Evolutionary conservation across 2,113 vertebrate species (phyloP), one percentile per base, ranked within the genome.

Genomic region (Erpornis zantholeuca): DNA sequence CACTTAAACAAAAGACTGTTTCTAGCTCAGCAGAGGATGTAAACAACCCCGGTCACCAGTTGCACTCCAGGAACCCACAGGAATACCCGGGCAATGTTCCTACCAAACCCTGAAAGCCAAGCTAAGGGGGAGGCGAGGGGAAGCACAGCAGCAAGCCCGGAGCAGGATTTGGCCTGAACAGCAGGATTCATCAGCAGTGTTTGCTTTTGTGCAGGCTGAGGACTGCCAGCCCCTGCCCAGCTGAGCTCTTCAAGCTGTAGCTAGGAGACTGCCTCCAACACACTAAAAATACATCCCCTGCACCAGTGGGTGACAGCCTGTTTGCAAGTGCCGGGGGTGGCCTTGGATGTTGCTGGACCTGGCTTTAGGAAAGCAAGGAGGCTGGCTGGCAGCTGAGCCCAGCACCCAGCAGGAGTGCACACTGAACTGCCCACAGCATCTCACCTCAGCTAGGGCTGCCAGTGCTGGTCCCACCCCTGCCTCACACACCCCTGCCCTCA

Each of bases 251-350:
- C 31, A 54, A 57, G 64, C 83, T 73, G 92, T 96, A 97, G 68
- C 95, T 97, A 97, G 91, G 95, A 93, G 64, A 94, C 88, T 84
- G 94, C 80, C 72, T 94, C 82, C 83, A 94, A 56, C 68, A 64
- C 0, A 0, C 68, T 96, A 94, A 96, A 97, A 94, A 97, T 96
- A 97, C 14, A 68, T 78, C 69, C 68, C 27, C 40, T 53, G 53
- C 6, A 1, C n/a, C 52, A 60, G 25, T 10, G 1, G 2, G 72
- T 31, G 60, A 38, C 71, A 86, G 80, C 42, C 54, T 52, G 44
- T 59, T 86, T 78, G 52, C 38, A 35, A 54, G 68, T 1, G 20
- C 78, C 0, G 1, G 23, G 11, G 23, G 6, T 69, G 31, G 82
- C 35, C n/a, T 17, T 68, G 61, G 31, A 19, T 52, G 35, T 3